Base-by-base conservation (phyloP, 2,888 invertebrate species). In the Hedya salicella region DNA sequence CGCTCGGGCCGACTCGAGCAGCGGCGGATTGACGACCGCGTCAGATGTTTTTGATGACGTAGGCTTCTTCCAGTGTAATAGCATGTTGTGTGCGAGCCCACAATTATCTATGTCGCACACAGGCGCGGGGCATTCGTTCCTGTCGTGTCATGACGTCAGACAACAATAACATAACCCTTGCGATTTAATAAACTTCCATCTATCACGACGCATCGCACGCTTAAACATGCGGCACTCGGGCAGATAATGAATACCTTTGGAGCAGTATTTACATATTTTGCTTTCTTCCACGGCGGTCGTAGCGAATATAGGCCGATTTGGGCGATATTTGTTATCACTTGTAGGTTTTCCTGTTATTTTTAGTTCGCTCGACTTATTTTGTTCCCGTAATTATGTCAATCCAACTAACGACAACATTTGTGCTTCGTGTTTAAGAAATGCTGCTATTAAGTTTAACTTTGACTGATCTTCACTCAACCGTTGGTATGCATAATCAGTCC, bases 401-500 rank as follows among this genome's bases (percentile, higher is more conserved):
- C 25, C 25, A 25, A 25, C 25, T 25, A 25, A 25, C 6, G 25
- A 67, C 17, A 67, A 19, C 65, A 46, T 66, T 16, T 69, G 49
- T 25, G 68, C 53, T 40, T 69, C 70, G 19, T 54, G 17, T 19
- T 67, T 69, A 4, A 69, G 25, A 63, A 69, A 71, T 68, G 70
- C 63, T 17, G 71, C 68, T 11, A 68, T 11, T 50, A 69, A n/a
- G 53, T 66, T 59, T 3, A 71, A 40, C 16, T 66, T 71, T 19
- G 69, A 17, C 19, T n/a, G 16, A 8, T 59, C 59, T 0, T 32
- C 54, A 19, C 40, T 14, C 36, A 68, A 25, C 46, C 48, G 60
- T 17, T 56, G n/a, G 30, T 57, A 69, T 3, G 71, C 69, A 25
- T 49, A 69, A 13, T 70, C 71, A 2, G 71, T 70, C 68, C 68